Conservation (phyloP, 2,888 invertebrate genomes). For the Caenorhabditis sp. region DNA sequence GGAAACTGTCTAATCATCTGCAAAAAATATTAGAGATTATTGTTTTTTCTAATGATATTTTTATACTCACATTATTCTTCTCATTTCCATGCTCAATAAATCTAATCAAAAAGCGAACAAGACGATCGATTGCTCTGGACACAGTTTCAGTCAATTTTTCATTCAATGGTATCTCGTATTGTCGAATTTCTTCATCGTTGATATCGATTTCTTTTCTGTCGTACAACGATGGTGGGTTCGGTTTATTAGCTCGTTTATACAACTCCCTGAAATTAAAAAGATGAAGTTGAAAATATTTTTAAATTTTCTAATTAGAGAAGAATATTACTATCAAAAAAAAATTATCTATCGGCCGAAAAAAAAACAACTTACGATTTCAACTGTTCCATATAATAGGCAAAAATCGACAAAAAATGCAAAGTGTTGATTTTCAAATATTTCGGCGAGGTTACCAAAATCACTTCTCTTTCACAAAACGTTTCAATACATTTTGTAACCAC, state of each 20-base stretch:
- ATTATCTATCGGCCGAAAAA: too few species aligned
- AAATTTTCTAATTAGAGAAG: too few species aligned
- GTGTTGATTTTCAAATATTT: constrained; percentile 18
- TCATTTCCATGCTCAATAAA: constrained; percentile 38
- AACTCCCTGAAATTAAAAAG: constrained; percentile 15
- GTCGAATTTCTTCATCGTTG: constrained; percentile 17
- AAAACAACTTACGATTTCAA: constrained; percentile 31
- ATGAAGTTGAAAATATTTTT: not conserved
- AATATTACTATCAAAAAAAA: too few species aligned
- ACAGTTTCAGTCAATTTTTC: constrained; percentile 28
- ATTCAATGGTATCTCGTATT: constrained; percentile 23
- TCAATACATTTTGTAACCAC: constrained; percentile 38
- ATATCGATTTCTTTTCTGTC: constrained; percentile 17
- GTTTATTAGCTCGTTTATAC: constrained; percentile 15
- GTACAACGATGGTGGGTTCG: constrained; percentile 9
- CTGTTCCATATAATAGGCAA: constrained; percentile 31
- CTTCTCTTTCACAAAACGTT: constrained; percentile 38
- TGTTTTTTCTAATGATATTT: not conserved
- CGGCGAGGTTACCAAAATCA: constrained; percentile 32
- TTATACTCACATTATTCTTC: constrained; percentile 27
- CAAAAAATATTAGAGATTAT: not conserved
- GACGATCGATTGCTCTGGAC: constrained; percentile 20
- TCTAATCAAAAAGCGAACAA: constrained; percentile 31
- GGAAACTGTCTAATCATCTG: constrained; percentile 39
- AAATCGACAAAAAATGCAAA: constrained; percentile 26